Conservation (phyloP, 2,113 vertebrate species). For the Dipodomys ordii region DNA sequence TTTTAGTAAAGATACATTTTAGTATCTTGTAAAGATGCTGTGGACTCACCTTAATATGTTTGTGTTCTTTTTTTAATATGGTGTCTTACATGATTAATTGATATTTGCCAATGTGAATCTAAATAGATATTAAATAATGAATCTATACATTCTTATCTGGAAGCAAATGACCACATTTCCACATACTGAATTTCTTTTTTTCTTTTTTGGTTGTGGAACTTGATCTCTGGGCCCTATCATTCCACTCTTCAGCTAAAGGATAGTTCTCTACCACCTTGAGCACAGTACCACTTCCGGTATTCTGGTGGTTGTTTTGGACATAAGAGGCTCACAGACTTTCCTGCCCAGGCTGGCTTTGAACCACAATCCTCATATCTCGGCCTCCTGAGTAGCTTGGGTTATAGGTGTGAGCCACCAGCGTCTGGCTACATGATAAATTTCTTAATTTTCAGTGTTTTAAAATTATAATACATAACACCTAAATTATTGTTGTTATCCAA, state of each 20-base stretch:
- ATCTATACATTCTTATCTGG: background rate
- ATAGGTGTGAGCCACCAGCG: too few relatives aligned
- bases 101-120: background rate
- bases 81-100: background rate
- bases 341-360: too few relatives aligned
- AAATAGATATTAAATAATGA: background rate
- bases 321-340: too few relatives aligned
- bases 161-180: background rate
- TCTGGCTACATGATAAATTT: background rate
- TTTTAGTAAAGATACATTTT: background rate
- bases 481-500: background rate
- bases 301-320: too few relatives aligned
- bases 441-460: background rate
- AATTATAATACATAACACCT: background rate
- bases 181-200: too few relatives aligned
- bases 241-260: too few relatives aligned
- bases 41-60: fast-evolving
- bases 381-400: too few relatives aligned
- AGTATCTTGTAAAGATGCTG: background rate
- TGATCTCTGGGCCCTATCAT: too few relatives aligned
- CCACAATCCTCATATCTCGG: too few relatives aligned
- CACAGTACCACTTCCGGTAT: too few relatives aligned
- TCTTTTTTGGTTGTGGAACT: too few relatives aligned
- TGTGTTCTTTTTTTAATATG: background rate
- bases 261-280: too few relatives aligned